These are phyloP conservation scores for Sebastes reedi DNA, from an alignment of 2,797 vertebrate species.

Conservation along the genomic window DNA sequence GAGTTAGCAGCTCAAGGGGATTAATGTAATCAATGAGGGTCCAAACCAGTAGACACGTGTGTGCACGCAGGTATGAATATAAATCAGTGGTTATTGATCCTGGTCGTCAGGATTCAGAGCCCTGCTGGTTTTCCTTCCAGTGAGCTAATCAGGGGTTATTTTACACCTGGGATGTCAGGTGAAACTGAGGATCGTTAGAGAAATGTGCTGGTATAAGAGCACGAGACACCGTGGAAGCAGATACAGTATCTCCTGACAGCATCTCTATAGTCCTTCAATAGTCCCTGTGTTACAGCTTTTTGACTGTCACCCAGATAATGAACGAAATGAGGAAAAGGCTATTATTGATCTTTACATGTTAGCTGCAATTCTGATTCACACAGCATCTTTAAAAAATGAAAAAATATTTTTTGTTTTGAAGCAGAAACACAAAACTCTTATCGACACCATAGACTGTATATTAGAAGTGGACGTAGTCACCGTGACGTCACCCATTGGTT, in stretches of 20 bases:
- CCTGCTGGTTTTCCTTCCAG: constrained; percentile 31
- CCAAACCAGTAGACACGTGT: background rate
- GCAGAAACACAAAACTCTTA: too few relatives aligned
- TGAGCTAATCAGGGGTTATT: constrained; percentile 41
- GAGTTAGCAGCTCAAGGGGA: constrained; percentile 14
- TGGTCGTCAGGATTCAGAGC: constrained; percentile 20
- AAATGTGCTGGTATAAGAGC: background rate
- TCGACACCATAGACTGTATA: too few relatives aligned
- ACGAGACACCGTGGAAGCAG: background rate
- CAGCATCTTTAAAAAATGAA: too few relatives aligned
- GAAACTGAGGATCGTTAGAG: background rate
- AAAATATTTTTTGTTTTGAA: too few relatives aligned
- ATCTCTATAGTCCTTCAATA: background rate
- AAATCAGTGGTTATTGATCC: constrained; percentile 44
- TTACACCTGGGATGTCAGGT: constrained; percentile 29
- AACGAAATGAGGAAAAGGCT: too few relatives aligned
- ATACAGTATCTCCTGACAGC: background rate
- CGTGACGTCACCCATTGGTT: too few relatives aligned
- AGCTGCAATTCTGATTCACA: too few relatives aligned
- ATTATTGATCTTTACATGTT: too few relatives aligned
- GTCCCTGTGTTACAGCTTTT: background rate
- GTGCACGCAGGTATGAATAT: constrained; percentile 38
- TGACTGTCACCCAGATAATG: too few relatives aligned
- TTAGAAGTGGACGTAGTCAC: too few relatives aligned
- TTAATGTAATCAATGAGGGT: constrained; percentile 29